These are phyloP conservation scores for Brachirus orientalis DNA, from an alignment of 2,113 vertebrate genomes.

Conservation along the genomic window DNA sequence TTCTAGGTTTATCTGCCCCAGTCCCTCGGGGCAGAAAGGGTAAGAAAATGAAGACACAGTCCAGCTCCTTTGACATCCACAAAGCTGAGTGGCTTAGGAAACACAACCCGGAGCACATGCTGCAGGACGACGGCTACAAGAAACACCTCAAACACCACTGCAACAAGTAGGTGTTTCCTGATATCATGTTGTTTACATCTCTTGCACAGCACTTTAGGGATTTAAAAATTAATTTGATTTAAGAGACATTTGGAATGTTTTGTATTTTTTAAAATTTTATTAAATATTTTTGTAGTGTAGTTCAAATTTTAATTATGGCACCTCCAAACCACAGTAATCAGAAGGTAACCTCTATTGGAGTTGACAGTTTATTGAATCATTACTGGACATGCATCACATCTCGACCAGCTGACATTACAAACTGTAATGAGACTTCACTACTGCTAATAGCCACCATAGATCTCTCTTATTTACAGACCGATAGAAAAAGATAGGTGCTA, in stretches of 20 bases:
- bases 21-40: conserved; percentile 97
- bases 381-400: conserved; percentile 48
- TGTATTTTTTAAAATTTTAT: no score
- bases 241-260: neutral
- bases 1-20: conserved; percentile 92
- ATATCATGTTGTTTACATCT: neutral
- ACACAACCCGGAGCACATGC: conserved; percentile 96
- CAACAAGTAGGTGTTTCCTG: conserved; percentile 91
- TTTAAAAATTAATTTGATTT: conserved; percentile 1
- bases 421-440: conserved; percentile 58
- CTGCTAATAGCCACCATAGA: conserved; percentile 63
- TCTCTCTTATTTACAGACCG: conserved; percentile 59
- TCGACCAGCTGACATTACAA: conserved; percentile 51
- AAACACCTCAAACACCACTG: conserved; percentile 99
- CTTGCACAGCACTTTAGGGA: neutral
- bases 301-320: conserved; percentile 33
- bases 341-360: conserved; percentile 51
- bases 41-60: conserved; percentile 96
- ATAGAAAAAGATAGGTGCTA: conserved; percentile 29
- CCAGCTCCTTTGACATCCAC: conserved; percentile 97
- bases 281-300: no score
- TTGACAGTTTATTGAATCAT: conserved; percentile 56
- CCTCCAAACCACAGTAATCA: conserved; percentile 56
- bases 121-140: conserved; percentile 98
- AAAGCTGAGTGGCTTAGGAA: conserved; percentile 99